Conservation (phyloP, 1,140 invertebrate species). For the Trichonephila clavata region DNA sequence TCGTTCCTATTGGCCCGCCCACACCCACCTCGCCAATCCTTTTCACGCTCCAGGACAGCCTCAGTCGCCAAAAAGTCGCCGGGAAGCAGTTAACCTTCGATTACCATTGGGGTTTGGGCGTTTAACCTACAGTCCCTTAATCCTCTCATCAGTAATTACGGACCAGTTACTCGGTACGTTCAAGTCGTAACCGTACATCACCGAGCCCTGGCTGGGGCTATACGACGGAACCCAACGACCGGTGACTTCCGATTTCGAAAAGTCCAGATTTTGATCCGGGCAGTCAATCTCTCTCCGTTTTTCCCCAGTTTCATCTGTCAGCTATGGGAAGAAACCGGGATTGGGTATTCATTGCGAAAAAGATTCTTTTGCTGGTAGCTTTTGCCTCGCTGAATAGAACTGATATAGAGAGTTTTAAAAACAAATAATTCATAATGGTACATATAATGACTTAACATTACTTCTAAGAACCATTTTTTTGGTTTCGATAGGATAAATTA, state of each 20-base stretch:
- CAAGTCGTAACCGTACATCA: conserved; percentile 72
- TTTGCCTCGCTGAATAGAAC: not conserved
- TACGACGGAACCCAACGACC: conserved; percentile 60
- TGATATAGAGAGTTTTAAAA: too few species aligned
- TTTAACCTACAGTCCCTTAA: conserved; percentile 72
- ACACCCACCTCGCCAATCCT: conserved; percentile 15
- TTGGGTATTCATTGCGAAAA: conserved; percentile 42
- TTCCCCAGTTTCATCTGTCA: conserved; percentile 21
- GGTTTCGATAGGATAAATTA: too few species aligned
- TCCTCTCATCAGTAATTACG: conserved; percentile 75
- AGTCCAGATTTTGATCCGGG: conserved; percentile 67
- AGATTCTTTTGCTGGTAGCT: not conserved
- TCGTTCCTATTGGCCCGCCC: conserved; percentile 19
- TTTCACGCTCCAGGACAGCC: conserved; percentile 51
- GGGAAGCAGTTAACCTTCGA: conserved; percentile 75
- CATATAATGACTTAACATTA: too few species aligned
- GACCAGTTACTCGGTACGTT: conserved; percentile 62
- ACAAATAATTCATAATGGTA: too few species aligned
- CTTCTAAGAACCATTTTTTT: too few species aligned
- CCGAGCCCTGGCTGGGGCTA: not conserved
- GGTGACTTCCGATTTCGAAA: conserved; percentile 74
- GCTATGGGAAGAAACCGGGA: conserved; percentile 32
- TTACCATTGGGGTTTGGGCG: conserved; percentile 67
- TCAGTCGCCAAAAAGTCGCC: conserved; percentile 71
- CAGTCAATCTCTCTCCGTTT: conserved; percentile 62